These are phyloP conservation scores for Elysia crispata DNA, from an alignment of 2,888 invertebrate species.

Conservation along the genomic window DNA sequence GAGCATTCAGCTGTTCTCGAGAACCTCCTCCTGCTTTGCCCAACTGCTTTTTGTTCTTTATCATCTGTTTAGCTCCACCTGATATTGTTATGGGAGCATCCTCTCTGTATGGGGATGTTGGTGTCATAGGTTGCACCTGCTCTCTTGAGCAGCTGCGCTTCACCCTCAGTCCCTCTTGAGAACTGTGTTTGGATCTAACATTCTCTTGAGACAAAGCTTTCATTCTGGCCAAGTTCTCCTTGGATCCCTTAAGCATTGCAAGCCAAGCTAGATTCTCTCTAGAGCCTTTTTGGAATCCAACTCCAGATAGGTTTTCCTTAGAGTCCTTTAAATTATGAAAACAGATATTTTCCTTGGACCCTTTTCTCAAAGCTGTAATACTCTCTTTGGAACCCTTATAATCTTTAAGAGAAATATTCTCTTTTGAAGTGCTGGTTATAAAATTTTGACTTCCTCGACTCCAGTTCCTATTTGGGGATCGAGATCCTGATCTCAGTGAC, in stretches of 20 bases:
- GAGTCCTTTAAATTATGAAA: constrained; percentile 29
- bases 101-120: not conserved
- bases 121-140: too few relatives aligned
- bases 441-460: constrained; percentile 23
- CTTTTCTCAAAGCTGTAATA: not conserved
- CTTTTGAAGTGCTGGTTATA: not conserved
- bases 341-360: constrained; percentile 41
- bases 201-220: constrained; percentile 43
- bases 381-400: too few relatives aligned
- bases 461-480: constrained; percentile 30
- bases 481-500: constrained; percentile 30
- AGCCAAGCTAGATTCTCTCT: constrained; percentile 39
- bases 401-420: too few relatives aligned
- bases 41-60: constrained; percentile 31
- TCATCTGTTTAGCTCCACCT: constrained; percentile 38
- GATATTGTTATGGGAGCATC: constrained; percentile 5
- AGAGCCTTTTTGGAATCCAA: constrained; percentile 23
- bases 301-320: constrained; percentile 12
- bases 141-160: too few relatives aligned
- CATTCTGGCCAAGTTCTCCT: constrained; percentile 29
- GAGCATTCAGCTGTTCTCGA: constrained; percentile 27
- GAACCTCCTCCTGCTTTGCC: constrained; percentile 15
- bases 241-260: constrained; percentile 18
- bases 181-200: constrained; percentile 10
- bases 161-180: constrained; percentile 20